These are phyloP conservation scores for Anastatus disparis DNA, from an alignment of 1,140 invertebrate species.

Conservation along the genomic window DNA sequence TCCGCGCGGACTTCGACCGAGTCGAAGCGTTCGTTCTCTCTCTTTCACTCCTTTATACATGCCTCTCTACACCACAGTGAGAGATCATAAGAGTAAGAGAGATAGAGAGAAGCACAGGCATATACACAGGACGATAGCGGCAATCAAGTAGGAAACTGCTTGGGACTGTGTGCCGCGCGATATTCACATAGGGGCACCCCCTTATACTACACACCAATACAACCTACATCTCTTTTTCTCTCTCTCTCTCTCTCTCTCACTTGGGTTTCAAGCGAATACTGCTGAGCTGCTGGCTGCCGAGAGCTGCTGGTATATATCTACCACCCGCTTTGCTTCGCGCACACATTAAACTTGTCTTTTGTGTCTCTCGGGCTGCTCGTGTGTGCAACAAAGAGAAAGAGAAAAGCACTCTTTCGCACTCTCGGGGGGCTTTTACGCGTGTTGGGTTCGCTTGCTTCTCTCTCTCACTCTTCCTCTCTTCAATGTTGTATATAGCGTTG, in stretches of 20 bases:
- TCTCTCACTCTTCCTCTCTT: constrained; percentile 31
- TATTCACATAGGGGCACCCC: constrained; percentile 64
- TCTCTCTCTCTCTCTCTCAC: constrained; percentile 23
- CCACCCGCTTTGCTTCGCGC: constrained; percentile 45
- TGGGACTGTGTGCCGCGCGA: constrained; percentile 65
- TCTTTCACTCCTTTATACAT: constrained; percentile 16
- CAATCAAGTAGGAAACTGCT: constrained; percentile 69
- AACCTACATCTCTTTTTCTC: constrained; percentile 34
- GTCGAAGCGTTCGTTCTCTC: not conserved
- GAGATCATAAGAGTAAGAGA: not conserved
- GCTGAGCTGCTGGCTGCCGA: constrained; percentile 21
- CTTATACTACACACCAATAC: constrained; percentile 53
- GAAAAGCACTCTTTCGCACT: constrained; percentile 38
- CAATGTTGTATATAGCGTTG: constrained; percentile 19
- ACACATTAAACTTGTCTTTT: constrained; percentile 45
- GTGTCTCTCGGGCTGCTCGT: constrained; percentile 21
- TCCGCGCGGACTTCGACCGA: constrained; percentile 58
- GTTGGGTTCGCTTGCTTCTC: constrained; percentile 25
- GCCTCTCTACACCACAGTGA: constrained; percentile 33
- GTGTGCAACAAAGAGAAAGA: constrained; percentile 7
- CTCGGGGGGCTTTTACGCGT: constrained; percentile 40
- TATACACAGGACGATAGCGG: constrained; percentile 63
- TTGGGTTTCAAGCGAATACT: constrained; percentile 28
- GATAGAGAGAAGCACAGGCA: not conserved
- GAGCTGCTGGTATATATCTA: constrained; percentile 38